Percentiles rank a stretch among this genome's conserved stretches.
These are phyloP conservation scores for Zootoca vivipara DNA, from an alignment of 2,113 vertebrate genomes.

Conservation along the genomic window DNA sequence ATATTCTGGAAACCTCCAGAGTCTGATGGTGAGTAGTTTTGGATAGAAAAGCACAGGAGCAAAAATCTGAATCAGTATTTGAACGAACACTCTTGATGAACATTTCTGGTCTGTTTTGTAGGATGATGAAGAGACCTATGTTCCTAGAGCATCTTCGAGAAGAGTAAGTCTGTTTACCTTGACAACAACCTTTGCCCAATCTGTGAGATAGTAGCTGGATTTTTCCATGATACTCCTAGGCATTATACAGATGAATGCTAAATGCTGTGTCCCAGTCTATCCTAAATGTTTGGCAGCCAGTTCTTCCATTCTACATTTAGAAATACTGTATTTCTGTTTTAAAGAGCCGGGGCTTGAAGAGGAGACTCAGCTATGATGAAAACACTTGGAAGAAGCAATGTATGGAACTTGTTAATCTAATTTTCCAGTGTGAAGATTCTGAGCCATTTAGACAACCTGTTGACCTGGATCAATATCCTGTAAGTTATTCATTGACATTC, in stretches of 20 bases:
- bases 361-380: slow-evolving; percentile 71
- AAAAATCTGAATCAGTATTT: neutral
- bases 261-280: neutral
- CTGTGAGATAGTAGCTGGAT: neutral
- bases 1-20: neutral
- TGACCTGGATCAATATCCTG: slow-evolving; percentile 90
- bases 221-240: neutral
- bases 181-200: neutral
- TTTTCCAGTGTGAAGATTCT: slow-evolving; percentile 95
- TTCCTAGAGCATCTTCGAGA: slow-evolving; percentile 86
- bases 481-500: slow-evolving; percentile 70
- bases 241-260: neutral
- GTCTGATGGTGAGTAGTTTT: neutral
- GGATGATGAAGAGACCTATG: slow-evolving; percentile 81
- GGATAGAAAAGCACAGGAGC: neutral
- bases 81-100: neutral
- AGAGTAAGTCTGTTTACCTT: slow-evolving; percentile 74
- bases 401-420: slow-evolving; percentile 87
- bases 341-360: slow-evolving; percentile 69
- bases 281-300: neutral
- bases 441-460: slow-evolving; percentile 95
- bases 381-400: slow-evolving; percentile 93
- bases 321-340: slow-evolving; percentile 2
- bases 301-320: neutral
- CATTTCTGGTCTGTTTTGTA: slow-evolving; percentile 62